Base-by-base conservation (phyloP, 2,888 invertebrate species). In the Amphipyra tragopoginis region DNA sequence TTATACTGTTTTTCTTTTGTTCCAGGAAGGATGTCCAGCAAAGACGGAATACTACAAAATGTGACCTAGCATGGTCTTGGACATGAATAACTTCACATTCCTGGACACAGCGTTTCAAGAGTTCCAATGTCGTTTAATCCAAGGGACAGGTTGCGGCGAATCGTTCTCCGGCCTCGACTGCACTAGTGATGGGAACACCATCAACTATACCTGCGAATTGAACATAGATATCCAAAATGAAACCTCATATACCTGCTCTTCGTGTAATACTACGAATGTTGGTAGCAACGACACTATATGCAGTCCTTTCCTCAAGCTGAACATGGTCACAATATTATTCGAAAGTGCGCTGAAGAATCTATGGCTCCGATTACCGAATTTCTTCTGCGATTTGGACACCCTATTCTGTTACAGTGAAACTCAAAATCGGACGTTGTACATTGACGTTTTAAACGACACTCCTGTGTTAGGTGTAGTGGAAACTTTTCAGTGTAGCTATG, bases 201-300 rank as follows among this genome's bases (percentile, higher is more conserved):
- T 85, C 11, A 83, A 88, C 13, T 93, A 86, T 65, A 85, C 73
- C 55, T 95, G 95, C 51, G 79, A 88, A 51, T 66, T 95, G 1
- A 90, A 94, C 72, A 86, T 93, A 45, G 94, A 94, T 58, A 80
- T 88, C 8, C 93, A 94, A 77, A 95, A 95, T 91, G 95, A 94
- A 76, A 94, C 95, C 0, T 86, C 92, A 4, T 95, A 94, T 72
- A 87, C 79, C 48, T 95, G 95, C 77, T 72, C 82, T 71, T 69
- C 86, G 56, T 94, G 94, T 76, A 84, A 83, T 67, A 82, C 81
- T 69, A 36, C 90, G 88, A 87, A 86, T 78, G 67, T 72, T 82
- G 74, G 76, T 69, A 65, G 86, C 87, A 91, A 93, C 90, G 70
- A 86, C 81, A 83, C 91, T 83, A 1, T 85, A 73, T 94, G 95